Base-by-base conservation (phyloP, 2,113 vertebrate genomes). In the Perca schrenkii region DNA sequence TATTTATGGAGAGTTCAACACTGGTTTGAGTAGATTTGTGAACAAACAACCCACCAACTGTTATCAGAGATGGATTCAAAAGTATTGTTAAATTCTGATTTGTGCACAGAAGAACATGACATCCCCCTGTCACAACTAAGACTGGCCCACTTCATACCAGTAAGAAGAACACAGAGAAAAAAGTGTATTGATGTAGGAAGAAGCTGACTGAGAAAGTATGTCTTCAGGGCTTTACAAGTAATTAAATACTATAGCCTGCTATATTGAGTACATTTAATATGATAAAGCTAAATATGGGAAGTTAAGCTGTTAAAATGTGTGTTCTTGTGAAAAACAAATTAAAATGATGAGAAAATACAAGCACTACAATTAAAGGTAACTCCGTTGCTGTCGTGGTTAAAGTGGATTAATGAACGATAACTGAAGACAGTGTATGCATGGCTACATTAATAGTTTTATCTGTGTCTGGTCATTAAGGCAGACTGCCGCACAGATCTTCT, bases 341-440 rank as follows among this genome's bases (percentile, higher is more conserved):
- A 10, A 25, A 16, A 57, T 25, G 1, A 25, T 25, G 25, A 25
- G 25, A 25, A 25, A 19, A 31, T 36, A 21, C 12, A n/a, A 21
- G 46, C 12, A 7, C 2, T 68, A 46, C 56, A 52, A 62, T 52
- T 64, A 62, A 70, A 50, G 21, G 21, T 58, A 70, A 60, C 3
- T 31, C n/a, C 64, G 53, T 13, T 56, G 36, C 25, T 61, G 28
- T 43, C 8, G 22, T 65, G 14, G 52, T 64, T 71, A 46, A 82
- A 86, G 50, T 47, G 63, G 64, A 82, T 82, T 74, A 78, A 68
- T 50, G 68, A 49, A 47, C 25, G 62, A 57, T 69, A 69, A 43
- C 7, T 68, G 63, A 46, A 50, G 16, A 50, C 28, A 50, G 22
- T 28, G 4, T 79, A 64, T n/a, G 62, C 2, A 50, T 12, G 8